Evolutionary conservation across 2,113 vertebrate genomes (phyloP).

Genomic region (Ctenodactylus gundi): DNA sequence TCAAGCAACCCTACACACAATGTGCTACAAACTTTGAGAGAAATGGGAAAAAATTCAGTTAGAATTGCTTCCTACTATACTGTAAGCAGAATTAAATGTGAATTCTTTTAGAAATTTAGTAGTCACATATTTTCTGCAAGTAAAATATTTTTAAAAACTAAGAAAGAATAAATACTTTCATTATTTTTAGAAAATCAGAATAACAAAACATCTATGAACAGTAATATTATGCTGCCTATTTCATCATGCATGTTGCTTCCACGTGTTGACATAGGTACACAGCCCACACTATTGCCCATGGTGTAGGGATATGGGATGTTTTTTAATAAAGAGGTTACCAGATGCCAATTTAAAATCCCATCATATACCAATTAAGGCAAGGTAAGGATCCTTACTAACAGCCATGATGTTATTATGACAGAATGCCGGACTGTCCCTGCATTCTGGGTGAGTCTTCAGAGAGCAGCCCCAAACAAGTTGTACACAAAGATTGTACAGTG

Average conservation of each 20-base stretch:
- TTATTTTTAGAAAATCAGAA: not conserved
- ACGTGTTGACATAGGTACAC: not conserved
- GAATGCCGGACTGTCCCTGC: too few species aligned
- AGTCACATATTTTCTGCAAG: not conserved
- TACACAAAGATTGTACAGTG: too few species aligned
- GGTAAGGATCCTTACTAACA: too few species aligned
- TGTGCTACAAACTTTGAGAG: not conserved
- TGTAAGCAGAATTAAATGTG: not conserved
- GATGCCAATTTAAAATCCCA: too few species aligned
- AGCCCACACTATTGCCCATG: not conserved
- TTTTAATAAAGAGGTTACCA: too few species aligned
- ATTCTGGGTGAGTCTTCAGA: too few species aligned
- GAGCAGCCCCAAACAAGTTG: too few species aligned
- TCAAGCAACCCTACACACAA: not conserved
- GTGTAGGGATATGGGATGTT: not conserved
- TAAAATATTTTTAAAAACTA: not conserved
- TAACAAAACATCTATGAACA: too few species aligned
- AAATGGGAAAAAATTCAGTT: not conserved
- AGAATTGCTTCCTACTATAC: not conserved
- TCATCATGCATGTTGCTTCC: not conserved
- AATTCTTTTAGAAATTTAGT: not conserved
- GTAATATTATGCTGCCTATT: not conserved
- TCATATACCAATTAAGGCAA: too few species aligned
- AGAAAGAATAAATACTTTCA: not conserved
- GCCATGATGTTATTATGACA: too few species aligned